phyloP scores from a whole-genome alignment of 2,797 vertebrate genomes.

The Yasuhikotakia modesta region DNA sequence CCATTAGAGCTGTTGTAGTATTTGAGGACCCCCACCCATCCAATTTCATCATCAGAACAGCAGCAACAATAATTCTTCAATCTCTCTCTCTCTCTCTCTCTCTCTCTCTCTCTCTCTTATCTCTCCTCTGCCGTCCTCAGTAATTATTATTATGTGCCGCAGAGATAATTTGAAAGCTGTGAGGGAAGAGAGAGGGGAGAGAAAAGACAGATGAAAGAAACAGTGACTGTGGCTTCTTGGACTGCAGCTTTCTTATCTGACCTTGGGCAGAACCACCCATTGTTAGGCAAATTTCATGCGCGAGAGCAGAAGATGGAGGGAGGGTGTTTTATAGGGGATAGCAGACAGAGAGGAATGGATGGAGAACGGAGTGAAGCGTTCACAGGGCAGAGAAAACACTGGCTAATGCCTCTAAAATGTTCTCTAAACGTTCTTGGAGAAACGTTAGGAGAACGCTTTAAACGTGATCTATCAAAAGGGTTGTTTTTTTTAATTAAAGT shows the following conservation, averaged over 20 bases:
- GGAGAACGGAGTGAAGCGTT: conserved; percentile 57
- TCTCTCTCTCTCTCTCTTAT: conserved; percentile 68
- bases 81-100: conserved; percentile 42
- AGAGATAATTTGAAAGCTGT: conserved; percentile 84
- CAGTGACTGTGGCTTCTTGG: conserved; percentile 80
- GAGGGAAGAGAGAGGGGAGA: conserved; percentile 69
- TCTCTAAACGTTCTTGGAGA: too few relatives aligned
- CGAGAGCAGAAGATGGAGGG: conserved; percentile 56
- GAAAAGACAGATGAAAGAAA: conserved; percentile 71
- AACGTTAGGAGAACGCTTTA: too few relatives aligned
- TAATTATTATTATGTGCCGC: conserved; percentile 87
- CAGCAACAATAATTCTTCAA: conserved; percentile 55
- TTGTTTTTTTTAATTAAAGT: too few relatives aligned
- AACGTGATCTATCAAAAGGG: too few relatives aligned
- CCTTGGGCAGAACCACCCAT: conserved; percentile 85
- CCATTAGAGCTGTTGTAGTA: conserved; percentile 30
- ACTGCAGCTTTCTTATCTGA: conserved; percentile 83
- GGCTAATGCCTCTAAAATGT: too few relatives aligned
- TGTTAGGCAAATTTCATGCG: conserved; percentile 85
- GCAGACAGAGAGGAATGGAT: conserved; percentile 66
- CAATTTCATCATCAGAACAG: conserved; percentile 36
- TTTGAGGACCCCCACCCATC: conserved; percentile 35
- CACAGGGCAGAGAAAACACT: conserved; percentile 48
- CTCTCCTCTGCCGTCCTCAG: conserved; percentile 80
- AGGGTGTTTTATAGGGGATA: conserved; percentile 76